A percentile compares a stretch with the other conserved stretches of the same genome.
Evolutionary conservation across 2,888 invertebrate genomes (phyloP).

Genomic region (Ectobius pallidus): DNA sequence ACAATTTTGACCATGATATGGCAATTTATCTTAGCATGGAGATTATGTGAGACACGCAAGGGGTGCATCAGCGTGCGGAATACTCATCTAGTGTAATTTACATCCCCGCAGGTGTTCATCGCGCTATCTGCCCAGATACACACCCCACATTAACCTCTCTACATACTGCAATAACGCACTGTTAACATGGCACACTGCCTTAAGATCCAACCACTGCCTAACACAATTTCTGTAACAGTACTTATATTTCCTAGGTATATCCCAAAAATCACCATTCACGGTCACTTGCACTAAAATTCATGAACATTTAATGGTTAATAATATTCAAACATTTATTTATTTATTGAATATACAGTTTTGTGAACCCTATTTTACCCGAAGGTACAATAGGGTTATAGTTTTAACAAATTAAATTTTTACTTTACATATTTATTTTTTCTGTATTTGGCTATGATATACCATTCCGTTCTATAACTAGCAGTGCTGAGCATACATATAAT

Average conservation of each 20-base stretch:
- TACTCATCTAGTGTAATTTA: neutral
- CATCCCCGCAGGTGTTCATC: constrained; percentile 5
- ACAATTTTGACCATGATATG: neutral
- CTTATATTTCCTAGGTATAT: neutral
- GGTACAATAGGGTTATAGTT: too few species aligned
- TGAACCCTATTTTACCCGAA: too few species aligned
- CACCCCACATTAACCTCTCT: neutral
- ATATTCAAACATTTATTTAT: too few species aligned
- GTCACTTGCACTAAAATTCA: too few species aligned
- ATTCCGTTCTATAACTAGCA: too few species aligned
- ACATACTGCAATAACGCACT: neutral
- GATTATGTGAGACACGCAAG: neutral
- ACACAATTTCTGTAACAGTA: too few species aligned
- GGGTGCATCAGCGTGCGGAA: neutral
- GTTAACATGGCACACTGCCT: neutral
- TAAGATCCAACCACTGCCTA: neutral
- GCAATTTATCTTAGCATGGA: neutral
- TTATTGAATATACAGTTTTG: too few species aligned
- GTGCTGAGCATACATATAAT: too few species aligned
- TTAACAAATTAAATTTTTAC: too few species aligned
- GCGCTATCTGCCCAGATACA: neutral
- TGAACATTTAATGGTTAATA: too few species aligned
- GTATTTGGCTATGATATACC: too few species aligned
- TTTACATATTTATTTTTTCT: too few species aligned
- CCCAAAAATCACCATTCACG: neutral